Evolutionary conservation across 2,888 invertebrate species (phyloP), one percentile per base, ranked within the genome.

Genomic region (Malthinus seriepunctatus): DNA sequence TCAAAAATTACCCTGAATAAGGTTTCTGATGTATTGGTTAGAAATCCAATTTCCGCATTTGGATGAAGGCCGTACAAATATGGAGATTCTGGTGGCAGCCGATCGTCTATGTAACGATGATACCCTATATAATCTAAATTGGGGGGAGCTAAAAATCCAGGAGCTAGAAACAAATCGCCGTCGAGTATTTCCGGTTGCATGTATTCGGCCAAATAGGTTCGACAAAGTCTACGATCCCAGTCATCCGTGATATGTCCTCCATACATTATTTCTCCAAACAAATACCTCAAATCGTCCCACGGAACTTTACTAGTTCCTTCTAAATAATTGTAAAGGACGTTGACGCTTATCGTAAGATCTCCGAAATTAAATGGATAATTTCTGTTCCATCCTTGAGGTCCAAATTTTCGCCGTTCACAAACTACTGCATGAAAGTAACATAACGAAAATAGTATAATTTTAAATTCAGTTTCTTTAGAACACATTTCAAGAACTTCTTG

Each of bases 241-340:
- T 97, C 96, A 73, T 97, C 96, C 0, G 96, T 96, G 69, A 97
- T 96, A 74, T 97, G 97, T 0, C 97, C 97, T 1, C 96, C 96
- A 73, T 97, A 97, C 96, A 97, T 96, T 68, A 97, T 97, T 80
- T 97, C 96, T 0, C 96, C 97, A 74, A 97, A 96, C 12, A 97
- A 81, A 76, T 96, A 97, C 1, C 96, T 85, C 68, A 97, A 79
- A 80, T 97, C 96, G 77, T 96, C 96, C 93, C 94, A 97, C 0
- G 96, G 96, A 5, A 95, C 90, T 66, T 88, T 87, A 38, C 84
- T 86, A 71, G 93, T 95, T 51, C 89, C 91, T 74, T 97, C 96
- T 74, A 96, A 79, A 77, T 96, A 96, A 79, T 96, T 96, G 76
- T 84, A 91, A 11, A 96, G 77, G 0, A 97, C 96, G 74, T 91